These are phyloP conservation scores for Lycaena phlaeas DNA, from an alignment of 2,888 invertebrate genomes.

Conservation along the genomic window DNA sequence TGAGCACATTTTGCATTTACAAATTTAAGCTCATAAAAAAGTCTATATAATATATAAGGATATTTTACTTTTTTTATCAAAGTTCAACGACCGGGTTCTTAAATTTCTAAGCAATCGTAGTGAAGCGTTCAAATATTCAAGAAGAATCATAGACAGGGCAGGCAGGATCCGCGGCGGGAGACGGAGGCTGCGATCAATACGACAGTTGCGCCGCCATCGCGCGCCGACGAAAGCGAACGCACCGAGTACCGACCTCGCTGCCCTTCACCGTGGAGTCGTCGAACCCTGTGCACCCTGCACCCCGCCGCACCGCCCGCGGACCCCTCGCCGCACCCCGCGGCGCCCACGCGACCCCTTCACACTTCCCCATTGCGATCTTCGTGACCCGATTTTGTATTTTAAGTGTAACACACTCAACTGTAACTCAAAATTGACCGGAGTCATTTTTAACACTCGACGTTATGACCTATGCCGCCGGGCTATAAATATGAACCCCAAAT, in stretches of 20 bases:
- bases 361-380: slow-evolving; percentile 42
- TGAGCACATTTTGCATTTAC: too few species aligned
- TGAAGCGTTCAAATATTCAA: slow-evolving; percentile 17
- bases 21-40: too few species aligned
- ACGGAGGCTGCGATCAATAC: slow-evolving; percentile 59
- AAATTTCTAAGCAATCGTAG: too few species aligned
- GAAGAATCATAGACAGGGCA: slow-evolving; percentile 15
- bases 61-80: too few species aligned
- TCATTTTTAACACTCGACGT: slow-evolving; percentile 6
- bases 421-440: slow-evolving; percentile 12
- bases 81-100: too few species aligned
- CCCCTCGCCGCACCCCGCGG: slow-evolving; percentile 27
- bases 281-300: slow-evolving; percentile 44
- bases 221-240: slow-evolving; percentile 63
- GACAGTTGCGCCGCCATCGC: slow-evolving; percentile 30
- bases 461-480: not conserved
- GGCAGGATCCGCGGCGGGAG: slow-evolving; percentile 28
- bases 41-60: too few species aligned
- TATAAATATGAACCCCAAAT: too few species aligned
- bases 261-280: slow-evolving; percentile 67
- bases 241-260: slow-evolving; percentile 49
- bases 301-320: slow-evolving; percentile 20
- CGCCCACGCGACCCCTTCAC: slow-evolving; percentile 35
- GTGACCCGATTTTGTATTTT: slow-evolving; percentile 50
- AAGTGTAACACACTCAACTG: slow-evolving; percentile 19